Evolutionary conservation across 2,888 invertebrate genomes (phyloP), one percentile per base, ranked within the genome.

Genomic region (Apamea crenata): DNA sequence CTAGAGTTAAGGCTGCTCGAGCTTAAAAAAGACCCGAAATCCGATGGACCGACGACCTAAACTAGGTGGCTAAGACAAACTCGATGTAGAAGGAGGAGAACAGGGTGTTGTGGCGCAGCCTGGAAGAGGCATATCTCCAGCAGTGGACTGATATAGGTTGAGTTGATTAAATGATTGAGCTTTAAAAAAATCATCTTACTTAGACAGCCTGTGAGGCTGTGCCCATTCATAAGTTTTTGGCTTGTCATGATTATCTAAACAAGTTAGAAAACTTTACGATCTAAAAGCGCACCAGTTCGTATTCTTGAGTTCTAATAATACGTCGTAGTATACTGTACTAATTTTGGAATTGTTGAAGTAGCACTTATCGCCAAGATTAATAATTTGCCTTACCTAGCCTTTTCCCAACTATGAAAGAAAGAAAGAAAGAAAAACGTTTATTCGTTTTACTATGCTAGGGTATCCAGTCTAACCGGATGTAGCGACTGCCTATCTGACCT

Each of bases 261-360:
- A n/a, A n/a, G n/a, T n/a, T n/a, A 36, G 10, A 7, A 77, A 77
- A 29, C 7, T 77, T n/a, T 16, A 59, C 44, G n/a, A n/a, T 18
- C 25, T 44, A 59, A 40, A n/a, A 53, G 10, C 7, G 18, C 7
- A 21, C 18, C 21, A 21, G 3, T 77, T 66, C 18, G 77, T 74
- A 44, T n/a, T 77, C 21, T 29, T 53, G 16, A 7, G 2, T 67
- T 47, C 21, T 67, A 67, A 36, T 29, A 78, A 50, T 78, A 59
- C 25, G 10, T 29, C 14, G 25, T 47, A 29, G 47, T 16, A 1
- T 53, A 44, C 32, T 40, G 67, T 47, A 47, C 59, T 59, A 40
- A 78, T 67, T 78, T 78, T 78, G 47, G 8, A 21, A 47, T 77
- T 29, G 5, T 29, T 29, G 21, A 47, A 77, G 44, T 36, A 50